phyloP scores from a whole-genome alignment of 2,888 invertebrate genomes.

The Eupithecia insigniata region DNA sequence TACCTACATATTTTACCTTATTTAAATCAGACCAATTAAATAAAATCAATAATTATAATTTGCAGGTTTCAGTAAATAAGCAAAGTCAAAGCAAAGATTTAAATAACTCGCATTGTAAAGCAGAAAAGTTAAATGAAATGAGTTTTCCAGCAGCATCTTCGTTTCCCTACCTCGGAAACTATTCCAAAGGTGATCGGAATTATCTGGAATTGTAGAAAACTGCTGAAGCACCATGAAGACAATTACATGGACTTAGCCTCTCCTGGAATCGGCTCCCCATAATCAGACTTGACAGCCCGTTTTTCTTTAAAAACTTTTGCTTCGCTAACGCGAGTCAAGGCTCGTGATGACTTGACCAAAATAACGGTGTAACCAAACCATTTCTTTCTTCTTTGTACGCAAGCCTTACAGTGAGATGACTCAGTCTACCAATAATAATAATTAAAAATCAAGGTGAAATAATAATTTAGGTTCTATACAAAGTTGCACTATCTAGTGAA shows the following conservation, averaged over 20 bases:
- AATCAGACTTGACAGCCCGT: too few species aligned
- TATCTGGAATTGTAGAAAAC: constrained; percentile 73
- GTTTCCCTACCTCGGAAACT: constrained; percentile 57
- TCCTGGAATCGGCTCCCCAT: constrained; percentile 35
- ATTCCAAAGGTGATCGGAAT: constrained; percentile 69
- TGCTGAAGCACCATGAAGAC: constrained; percentile 66
- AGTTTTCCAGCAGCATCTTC: constrained; percentile 42
- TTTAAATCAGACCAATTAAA: not conserved
- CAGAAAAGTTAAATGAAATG: constrained; percentile 11
- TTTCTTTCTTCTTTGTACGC: not conserved
- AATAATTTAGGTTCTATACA: too few species aligned
- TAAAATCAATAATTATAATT: too few species aligned
- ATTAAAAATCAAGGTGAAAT: too few species aligned
- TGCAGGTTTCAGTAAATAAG: not conserved
- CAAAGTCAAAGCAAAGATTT: not conserved
- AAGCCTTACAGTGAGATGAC: not conserved
- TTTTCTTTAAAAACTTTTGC: not conserved
- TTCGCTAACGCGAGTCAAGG: not conserved
- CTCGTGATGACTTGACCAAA: too few species aligned
- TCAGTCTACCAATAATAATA: too few species aligned
- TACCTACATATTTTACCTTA: not conserved
- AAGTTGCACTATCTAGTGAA: not conserved
- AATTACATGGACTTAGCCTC: constrained; percentile 38
- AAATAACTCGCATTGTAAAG: not conserved
- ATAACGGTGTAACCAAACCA: not conserved